A percentile compares a stretch with the other conserved stretches of the same genome.
Evolutionary conservation across 2,797 vertebrate species (phyloP).

Genomic region (Esox masquinongy): DNA sequence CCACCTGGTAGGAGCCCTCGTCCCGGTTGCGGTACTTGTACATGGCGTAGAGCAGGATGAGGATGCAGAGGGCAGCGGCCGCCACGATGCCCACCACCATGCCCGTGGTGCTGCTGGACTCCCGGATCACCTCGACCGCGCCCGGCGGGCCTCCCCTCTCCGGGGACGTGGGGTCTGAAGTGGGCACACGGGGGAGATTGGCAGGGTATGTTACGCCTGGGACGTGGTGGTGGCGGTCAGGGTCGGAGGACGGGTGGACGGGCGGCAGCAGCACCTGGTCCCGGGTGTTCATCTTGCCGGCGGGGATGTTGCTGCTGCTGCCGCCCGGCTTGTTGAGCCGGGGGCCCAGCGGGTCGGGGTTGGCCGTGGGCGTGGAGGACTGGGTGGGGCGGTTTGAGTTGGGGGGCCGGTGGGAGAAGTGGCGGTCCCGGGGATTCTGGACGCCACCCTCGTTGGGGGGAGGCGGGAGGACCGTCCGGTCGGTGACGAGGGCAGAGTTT

Average conservation of each 20-base stretch:
- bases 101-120: conserved; percentile 93
- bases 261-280: conserved; percentile 82
- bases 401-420: conserved; percentile 71
- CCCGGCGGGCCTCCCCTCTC: conserved; percentile 83
- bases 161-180: conserved; percentile 87
- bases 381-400: conserved; percentile 71
- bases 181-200: conserved; percentile 88
- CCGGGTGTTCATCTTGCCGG: conserved; percentile 93
- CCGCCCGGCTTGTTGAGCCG: conserved; percentile 68
- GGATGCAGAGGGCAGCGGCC: conserved; percentile 91
- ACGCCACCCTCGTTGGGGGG: conserved; percentile 72
- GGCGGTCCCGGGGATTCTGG: conserved; percentile 72
- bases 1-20: conserved; percentile 92
- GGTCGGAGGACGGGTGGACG: conserved; percentile 78
- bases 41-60: conserved; percentile 95
- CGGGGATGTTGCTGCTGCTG: conserved; percentile 79
- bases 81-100: conserved; percentile 96
- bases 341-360: conserved; percentile 68
- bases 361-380: conserved; percentile 70
- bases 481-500: conserved; percentile 85
- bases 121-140: conserved; percentile 86
- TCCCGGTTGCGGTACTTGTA: conserved; percentile 96
- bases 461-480: conserved; percentile 84
- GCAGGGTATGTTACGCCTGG: conserved; percentile 84
- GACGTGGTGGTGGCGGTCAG: conserved; percentile 73